phyloP scores from a whole-genome alignment of 92 coral and sea anemone species.

The Umimayanthus chanpuru region DNA sequence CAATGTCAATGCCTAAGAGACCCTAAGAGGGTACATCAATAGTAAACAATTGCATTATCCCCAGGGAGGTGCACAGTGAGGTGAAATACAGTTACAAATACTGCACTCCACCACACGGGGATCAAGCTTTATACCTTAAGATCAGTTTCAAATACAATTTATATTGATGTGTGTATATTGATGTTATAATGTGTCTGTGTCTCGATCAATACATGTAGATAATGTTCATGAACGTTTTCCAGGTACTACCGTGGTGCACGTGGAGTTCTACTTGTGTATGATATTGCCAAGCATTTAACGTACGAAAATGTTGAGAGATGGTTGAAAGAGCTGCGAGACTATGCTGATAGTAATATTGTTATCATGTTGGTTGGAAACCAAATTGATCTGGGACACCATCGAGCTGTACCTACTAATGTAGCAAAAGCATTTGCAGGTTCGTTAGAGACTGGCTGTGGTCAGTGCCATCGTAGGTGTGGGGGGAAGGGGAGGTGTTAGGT shows the following conservation, averaged over 20 bases:
- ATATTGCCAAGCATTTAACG: conserved; percentile 96
- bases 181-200: too few species aligned
- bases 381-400: conserved; percentile 86
- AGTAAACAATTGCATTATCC: too few species aligned
- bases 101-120: too few species aligned
- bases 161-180: background rate
- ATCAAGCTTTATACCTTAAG: too few species aligned
- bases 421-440: conserved; percentile 99
- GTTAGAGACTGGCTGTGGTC: background rate
- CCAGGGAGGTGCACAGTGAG: too few species aligned
- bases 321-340: conserved; percentile 93
- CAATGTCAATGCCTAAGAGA: too few species aligned
- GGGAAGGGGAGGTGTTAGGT: too few species aligned
- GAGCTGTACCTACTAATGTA: conserved; percentile 98
- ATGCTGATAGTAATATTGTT: conserved; percentile 97
- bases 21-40: too few species aligned
- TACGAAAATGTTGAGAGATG: conserved; percentile 97
- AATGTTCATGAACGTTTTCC: background rate
- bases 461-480: too few species aligned
- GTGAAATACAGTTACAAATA: too few species aligned
- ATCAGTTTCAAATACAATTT: too few species aligned
- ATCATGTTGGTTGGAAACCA: conserved; percentile 97
- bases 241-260: conserved; percentile 96
- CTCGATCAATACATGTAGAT: background rate
- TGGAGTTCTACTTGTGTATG: conserved; percentile 93